A percentile compares a stretch with the other conserved stretches of the same genome.
Conservation (phyloP, 2,797 vertebrate species). For the Galagoides demidoff region DNA sequence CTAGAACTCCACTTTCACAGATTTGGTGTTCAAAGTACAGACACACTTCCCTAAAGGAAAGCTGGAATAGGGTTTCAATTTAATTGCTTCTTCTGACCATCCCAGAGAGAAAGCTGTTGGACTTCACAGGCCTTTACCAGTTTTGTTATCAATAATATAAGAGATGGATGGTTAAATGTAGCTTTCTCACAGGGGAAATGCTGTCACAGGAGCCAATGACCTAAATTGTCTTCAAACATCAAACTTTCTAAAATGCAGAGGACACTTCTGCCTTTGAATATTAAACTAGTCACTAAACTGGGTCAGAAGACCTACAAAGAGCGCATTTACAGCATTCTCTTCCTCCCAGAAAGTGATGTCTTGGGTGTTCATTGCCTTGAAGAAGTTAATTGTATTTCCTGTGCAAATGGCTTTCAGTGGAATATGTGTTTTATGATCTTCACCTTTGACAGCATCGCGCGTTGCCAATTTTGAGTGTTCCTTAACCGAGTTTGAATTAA, state of each 20-base stretch:
- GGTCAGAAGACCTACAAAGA: conserved; percentile 68
- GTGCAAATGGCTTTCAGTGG: neutral
- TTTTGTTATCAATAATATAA: conserved; percentile 77
- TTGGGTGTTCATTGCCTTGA: conserved; percentile 51
- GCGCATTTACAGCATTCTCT: neutral
- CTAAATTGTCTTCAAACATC: conserved; percentile 76
- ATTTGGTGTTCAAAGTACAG: conserved; percentile 49
- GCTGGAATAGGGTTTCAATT: conserved; percentile 14
- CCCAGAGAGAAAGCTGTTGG: conserved; percentile 48
- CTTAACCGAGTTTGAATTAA: neutral
- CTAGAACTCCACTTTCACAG: neutral
- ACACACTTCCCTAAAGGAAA: neutral
- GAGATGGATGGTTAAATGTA: conserved; percentile 57
- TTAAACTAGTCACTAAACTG: conserved; percentile 73
- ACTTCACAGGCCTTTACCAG: conserved; percentile 16
- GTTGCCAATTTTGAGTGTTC: neutral
- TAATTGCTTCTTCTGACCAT: conserved; percentile 36
- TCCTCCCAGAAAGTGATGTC: conserved; percentile 24
- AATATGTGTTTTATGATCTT: neutral
- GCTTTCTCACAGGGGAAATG: conserved; percentile 63
- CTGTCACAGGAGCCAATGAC: conserved; percentile 71
- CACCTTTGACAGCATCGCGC: neutral
- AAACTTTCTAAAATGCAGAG: conserved; percentile 69
- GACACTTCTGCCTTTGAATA: conserved; percentile 75
- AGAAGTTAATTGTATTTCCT: conserved; percentile 44